Conservation (phyloP, 1,140 invertebrate species). For the Olivierus martensii region DNA sequence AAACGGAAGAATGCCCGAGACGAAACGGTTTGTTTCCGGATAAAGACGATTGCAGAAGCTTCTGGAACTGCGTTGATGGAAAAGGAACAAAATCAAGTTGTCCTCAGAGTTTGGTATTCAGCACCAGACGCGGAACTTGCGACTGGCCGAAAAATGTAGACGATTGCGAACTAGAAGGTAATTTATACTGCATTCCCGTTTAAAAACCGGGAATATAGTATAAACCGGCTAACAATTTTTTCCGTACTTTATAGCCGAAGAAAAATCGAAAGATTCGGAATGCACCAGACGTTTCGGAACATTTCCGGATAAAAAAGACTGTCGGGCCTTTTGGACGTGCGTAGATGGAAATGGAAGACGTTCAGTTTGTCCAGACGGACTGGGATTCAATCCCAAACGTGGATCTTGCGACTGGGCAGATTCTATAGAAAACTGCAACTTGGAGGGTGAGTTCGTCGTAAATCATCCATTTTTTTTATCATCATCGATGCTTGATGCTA, state of each 20-base stretch:
- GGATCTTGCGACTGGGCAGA: slow-evolving; percentile 70
- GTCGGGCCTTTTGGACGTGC: slow-evolving; percentile 76
- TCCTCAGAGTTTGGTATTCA: slow-evolving; percentile 66
- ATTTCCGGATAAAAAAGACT: slow-evolving; percentile 64
- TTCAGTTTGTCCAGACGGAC: slow-evolving; percentile 66
- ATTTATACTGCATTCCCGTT: no score
- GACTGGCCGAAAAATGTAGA: slow-evolving; percentile 10
- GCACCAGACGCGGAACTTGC: slow-evolving; percentile 58
- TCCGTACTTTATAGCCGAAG: no score
- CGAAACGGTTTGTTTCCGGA: slow-evolving; percentile 69
- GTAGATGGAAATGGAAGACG: slow-evolving; percentile 65
- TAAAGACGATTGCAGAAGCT: slow-evolving; percentile 64
- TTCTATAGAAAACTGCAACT: slow-evolving; percentile 42
- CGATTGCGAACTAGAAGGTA: slow-evolving; percentile 36
- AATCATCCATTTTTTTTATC: not conserved
- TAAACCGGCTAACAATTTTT: no score
- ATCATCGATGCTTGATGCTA: not conserved
- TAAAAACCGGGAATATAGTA: no score
- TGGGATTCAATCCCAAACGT: slow-evolving; percentile 65
- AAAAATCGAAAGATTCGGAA: not conserved
- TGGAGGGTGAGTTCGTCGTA: slow-evolving; percentile 22
- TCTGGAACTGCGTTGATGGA: slow-evolving; percentile 78
- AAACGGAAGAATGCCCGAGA: slow-evolving; percentile 38
- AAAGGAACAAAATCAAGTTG: slow-evolving; percentile 62
- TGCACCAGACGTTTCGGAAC: slow-evolving; percentile 52